These are phyloP conservation scores for Pachyuromys duprasi DNA, from an alignment of 2,797 vertebrate species.

Conservation along the genomic window DNA sequence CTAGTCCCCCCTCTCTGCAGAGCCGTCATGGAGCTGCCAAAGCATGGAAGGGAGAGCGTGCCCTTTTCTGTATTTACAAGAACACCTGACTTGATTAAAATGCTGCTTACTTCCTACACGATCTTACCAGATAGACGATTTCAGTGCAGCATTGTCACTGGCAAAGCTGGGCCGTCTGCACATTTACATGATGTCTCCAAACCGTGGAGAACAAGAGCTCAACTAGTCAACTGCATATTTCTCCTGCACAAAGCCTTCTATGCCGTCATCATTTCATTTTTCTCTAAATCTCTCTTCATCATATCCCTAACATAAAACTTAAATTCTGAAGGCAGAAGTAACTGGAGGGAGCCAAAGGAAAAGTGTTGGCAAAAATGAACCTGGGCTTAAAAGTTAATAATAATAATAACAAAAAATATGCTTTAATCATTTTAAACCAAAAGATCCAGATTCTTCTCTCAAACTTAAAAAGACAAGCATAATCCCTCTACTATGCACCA, in stretches of 20 bases:
- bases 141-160: neutral
- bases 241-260: neutral
- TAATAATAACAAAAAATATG: neutral
- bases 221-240: neutral
- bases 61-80: neutral
- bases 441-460: slow-evolving; percentile 3
- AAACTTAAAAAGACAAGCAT: neutral
- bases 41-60: neutral
- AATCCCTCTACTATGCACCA: neutral
- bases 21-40: neutral
- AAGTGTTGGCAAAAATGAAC: neutral
- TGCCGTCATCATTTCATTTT: neutral
- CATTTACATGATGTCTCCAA: neutral
- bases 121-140: neutral
- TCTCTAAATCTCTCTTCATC: neutral
- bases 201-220: neutral
- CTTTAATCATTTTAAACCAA: neutral
- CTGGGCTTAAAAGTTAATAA: neutral
- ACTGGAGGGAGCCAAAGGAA: neutral
- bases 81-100: neutral
- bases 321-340: neutral
- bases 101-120: neutral
- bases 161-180: neutral
- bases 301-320: slow-evolving; percentile 14
- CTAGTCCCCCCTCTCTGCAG: neutral